These are phyloP conservation scores for Procavia capensis DNA, from an alignment of 2,113 vertebrate genomes.

Conservation along the genomic window DNA sequence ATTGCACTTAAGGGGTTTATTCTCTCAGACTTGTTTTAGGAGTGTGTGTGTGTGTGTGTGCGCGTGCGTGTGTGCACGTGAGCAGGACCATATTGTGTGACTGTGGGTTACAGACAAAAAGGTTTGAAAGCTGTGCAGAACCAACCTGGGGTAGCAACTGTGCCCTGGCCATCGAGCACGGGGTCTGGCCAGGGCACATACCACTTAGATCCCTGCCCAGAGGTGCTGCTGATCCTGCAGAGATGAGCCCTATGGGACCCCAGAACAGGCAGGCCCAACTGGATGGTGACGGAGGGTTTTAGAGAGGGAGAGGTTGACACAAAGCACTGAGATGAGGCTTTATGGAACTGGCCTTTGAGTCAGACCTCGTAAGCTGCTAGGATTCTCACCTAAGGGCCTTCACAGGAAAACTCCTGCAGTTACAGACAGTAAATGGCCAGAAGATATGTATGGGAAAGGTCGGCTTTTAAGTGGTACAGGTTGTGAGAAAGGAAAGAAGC, in stretches of 20 bases:
- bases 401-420: background rate
- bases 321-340: background rate
- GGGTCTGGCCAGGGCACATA: background rate
- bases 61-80: accelerated
- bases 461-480: background rate
- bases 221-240: background rate
- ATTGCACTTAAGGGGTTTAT: background rate
- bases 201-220: background rate
- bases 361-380: background rate
- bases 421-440: accelerated
- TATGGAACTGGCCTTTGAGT: background rate
- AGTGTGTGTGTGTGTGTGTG: background rate
- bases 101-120: background rate
- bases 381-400: background rate
- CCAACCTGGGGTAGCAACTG: accelerated
- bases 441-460: background rate
- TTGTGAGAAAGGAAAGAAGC: background rate
- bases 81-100: too few species aligned
- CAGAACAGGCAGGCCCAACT: background rate
- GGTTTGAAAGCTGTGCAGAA: background rate
- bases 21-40: background rate
- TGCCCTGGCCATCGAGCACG: accelerated
- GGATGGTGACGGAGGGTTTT: too few species aligned
- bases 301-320: background rate
- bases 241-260: background rate